These are phyloP conservation scores for Prorops nasuta DNA, from an alignment of 1,140 invertebrate genomes.

Conservation along the genomic window DNA sequence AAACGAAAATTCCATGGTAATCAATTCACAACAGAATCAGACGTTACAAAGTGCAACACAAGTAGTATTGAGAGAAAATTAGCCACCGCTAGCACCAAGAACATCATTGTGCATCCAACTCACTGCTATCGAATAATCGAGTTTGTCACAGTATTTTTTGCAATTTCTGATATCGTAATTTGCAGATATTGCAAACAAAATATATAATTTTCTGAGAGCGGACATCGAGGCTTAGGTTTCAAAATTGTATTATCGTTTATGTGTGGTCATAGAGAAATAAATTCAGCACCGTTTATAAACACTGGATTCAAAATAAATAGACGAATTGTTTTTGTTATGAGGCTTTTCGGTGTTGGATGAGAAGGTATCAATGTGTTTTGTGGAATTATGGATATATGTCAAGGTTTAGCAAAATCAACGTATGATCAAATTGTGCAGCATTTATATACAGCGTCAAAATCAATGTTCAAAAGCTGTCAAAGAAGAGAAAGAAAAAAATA, in stretches of 20 bases:
- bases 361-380: neutral
- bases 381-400: neutral
- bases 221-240: constrained; percentile 19
- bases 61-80: constrained; percentile 16
- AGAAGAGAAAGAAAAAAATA: neutral
- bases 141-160: constrained; percentile 15
- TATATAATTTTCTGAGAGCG: constrained; percentile 14
- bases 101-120: constrained; percentile 11
- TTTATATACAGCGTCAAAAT: neutral
- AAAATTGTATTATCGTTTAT: constrained; percentile 15
- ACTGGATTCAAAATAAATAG: neutral
- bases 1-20: constrained; percentile 10
- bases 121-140: constrained; percentile 20
- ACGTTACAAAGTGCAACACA: neutral
- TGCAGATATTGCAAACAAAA: constrained; percentile 16
- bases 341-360: neutral
- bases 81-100: constrained; percentile 3
- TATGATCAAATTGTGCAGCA: neutral
- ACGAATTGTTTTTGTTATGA: constrained; percentile 3
- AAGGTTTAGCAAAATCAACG: neutral
- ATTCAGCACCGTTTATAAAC: neutral
- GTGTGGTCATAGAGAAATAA: constrained; percentile 13
- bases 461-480: neutral
- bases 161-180: constrained; percentile 16
- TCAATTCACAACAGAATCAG: constrained; percentile 4